Conservation (phyloP, 2,113 vertebrate genomes). For the Hassar affinis region DNA sequence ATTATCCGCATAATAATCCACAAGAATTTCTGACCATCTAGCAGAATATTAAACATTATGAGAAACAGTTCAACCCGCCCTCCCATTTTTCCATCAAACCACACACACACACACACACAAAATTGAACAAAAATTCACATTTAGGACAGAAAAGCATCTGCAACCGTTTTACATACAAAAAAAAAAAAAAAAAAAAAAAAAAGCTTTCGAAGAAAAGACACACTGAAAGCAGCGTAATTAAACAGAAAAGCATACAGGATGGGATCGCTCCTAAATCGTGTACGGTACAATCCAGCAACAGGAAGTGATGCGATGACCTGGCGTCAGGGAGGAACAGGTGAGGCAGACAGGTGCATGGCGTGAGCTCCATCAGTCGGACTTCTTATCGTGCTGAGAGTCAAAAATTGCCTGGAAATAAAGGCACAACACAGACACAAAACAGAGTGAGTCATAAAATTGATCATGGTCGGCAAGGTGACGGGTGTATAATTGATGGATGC, state of each 20-base stretch:
- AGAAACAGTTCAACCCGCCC: neutral
- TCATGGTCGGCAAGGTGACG: neutral
- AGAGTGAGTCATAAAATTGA: neutral
- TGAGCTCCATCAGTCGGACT: constrained; percentile 64
- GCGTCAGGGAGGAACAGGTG: constrained; percentile 32
- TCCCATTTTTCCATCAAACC: neutral
- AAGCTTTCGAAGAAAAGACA: neutral
- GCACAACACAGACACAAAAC: neutral
- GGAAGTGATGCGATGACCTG: constrained; percentile 11
- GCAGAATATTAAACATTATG: constrained; percentile 8
- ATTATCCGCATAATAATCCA: constrained; percentile 8
- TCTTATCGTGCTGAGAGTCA: constrained; percentile 67
- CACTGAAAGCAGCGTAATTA: neutral
- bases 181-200: neutral
- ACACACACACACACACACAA: neutral
- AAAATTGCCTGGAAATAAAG: constrained; percentile 59
- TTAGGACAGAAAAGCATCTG: neutral
- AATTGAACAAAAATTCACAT: neutral
- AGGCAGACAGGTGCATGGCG: neutral
- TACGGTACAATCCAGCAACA: constrained; percentile 23
- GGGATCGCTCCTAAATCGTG: neutral
- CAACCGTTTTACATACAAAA: neutral
- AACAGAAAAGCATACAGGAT: constrained; percentile 22
- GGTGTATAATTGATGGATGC: neutral
- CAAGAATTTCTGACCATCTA: constrained; percentile 1